Evolutionary conservation across 2,797 vertebrate genomes (phyloP), one percentile per base, ranked within the genome.

Genomic region (Scarus forsteni): DNA sequence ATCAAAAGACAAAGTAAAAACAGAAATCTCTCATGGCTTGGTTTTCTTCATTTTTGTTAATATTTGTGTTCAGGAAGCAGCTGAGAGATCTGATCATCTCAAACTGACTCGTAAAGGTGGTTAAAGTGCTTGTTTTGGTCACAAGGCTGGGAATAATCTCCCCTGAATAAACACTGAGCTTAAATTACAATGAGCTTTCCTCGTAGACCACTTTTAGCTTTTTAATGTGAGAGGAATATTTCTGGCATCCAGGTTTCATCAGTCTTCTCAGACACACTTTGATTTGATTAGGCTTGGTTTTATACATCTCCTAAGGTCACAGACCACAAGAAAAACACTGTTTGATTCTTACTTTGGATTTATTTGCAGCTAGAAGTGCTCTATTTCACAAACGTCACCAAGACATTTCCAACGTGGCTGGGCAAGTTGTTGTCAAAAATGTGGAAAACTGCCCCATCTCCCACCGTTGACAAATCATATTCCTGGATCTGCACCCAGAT

Each of bases 71-170:
- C 10, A 38, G 7, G 34, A 46, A 18, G 2, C 18, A 39, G 7
- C 5, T 14, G 19, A 16, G 12, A 14, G 27, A 7, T 62, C 35
- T 27, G 15, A 0, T 50, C 14, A 34, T 39, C 8, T 5, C 42
- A 39, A 4, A 65, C 27, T 57, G 50, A 53, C 60, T 57, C n/a
- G 7, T 38, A 5, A 45, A 51, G 49, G 43, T 59, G 40, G 49
- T 48, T 27, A 10, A 51, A 59, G 4, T 54, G 19, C 14, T 7
- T 56, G 43, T 42, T 8, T 12, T 8, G n/a, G 56, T 70, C 57
- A 81, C 65, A 58, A 36, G 65, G 13, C 46, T 64, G 51, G 19
- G 38, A 63, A 40, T 66, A 67, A 71, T 56, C 57, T 59, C 43
- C 60, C 35, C 14, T 18, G 63, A 14, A 60, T 63, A 64, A 75